Base-by-base conservation (phyloP, 1,140 invertebrate genomes). In the Hormaphis cornu region DNA sequence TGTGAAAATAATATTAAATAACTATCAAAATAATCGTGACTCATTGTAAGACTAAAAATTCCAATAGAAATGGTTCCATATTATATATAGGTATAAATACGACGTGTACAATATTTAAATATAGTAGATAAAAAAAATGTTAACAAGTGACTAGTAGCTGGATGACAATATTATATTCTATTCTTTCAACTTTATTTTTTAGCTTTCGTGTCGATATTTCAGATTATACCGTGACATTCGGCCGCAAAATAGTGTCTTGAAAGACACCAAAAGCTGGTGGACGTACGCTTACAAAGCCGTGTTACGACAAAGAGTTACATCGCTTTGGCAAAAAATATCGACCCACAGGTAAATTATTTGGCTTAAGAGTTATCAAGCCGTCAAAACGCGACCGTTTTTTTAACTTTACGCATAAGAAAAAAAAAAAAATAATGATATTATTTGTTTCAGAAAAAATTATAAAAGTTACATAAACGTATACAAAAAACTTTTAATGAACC, bases 221-320 rank as follows among this genome's bases (percentile, higher is more conserved):
- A 84, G 85, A 74, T 82, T 83, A 72, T 87, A 80, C 73, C 73
- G 80, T 53, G 80, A 81, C 59, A 83, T 80, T 73, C 78, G 80
- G 61, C 81, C 82, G 0, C 75, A 75, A 48, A 76, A 79, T 2
- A 73, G 74, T 22, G 73, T 82, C 5, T 75, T 75, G 48, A 78
- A 79, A 33, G 79, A 81, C 74, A 75, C 76, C 4, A 74, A 72
- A 22, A 76, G 71, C 35, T 92, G 89, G 89, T 93, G 90, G 90
- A 82, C 80, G 40, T 92, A 92, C 75, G 87, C 87, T 0, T 88
- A 84, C 74, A 83, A 84, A 61, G 83, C 85, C n/a, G 80, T 90
- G 3, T 71, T 91, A 14, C 85, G 89, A 73, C 84, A 90, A 73
- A 79, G 85, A 40, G 82, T 92, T 3, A 79, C 83, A 66, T 86